Percentiles rank a stretch among this genome's conserved stretches.
These are phyloP conservation scores for Papilio protenor DNA, from an alignment of 2,888 invertebrate species.

Conservation along the genomic window DNA sequence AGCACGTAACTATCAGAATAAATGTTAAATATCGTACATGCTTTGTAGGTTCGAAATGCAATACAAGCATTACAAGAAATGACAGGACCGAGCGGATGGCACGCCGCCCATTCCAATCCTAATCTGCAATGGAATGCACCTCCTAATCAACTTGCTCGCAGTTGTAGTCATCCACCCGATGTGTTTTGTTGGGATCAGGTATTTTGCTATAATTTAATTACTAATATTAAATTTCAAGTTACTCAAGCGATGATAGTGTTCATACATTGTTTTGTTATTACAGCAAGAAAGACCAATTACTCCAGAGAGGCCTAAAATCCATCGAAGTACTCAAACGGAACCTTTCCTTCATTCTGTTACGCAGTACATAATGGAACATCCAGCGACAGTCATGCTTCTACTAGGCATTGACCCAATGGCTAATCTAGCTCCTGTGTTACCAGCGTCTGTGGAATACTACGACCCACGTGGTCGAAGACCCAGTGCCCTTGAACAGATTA, in stretches of 20 bases:
- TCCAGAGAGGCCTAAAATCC: conserved; percentile 72
- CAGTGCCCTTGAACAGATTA: conserved; percentile 76
- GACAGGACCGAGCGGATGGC: conserved; percentile 87
- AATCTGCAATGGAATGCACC: conserved; percentile 86
- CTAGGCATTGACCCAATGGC: conserved; percentile 88
- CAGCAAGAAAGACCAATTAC: conserved; percentile 76
- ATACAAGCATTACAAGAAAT: conserved; percentile 93
- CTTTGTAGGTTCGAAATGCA: conserved; percentile 88
- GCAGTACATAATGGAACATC: conserved; percentile 88
- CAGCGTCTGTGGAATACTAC: conserved; percentile 78
- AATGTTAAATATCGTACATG: conserved; percentile 12
- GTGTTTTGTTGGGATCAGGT: conserved; percentile 91
- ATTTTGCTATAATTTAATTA: conserved; percentile 24
- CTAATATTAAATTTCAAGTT: not conserved
- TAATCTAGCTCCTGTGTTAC: conserved; percentile 70
- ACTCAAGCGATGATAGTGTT: not conserved
- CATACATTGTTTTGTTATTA: conserved; percentile 27
- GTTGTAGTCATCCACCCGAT: conserved; percentile 93
- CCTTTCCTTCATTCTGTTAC: conserved; percentile 85
- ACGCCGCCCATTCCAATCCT: conserved; percentile 93
- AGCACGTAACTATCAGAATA: not conserved
- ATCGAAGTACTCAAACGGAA: conserved; percentile 86
- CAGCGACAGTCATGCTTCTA: conserved; percentile 88
- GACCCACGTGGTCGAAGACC: conserved; percentile 72
- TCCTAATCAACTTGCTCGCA: conserved; percentile 87